These are phyloP conservation scores for Didymodactylos carnosus DNA, from an alignment of 2,888 invertebrate genomes.

Conservation along the genomic window DNA sequence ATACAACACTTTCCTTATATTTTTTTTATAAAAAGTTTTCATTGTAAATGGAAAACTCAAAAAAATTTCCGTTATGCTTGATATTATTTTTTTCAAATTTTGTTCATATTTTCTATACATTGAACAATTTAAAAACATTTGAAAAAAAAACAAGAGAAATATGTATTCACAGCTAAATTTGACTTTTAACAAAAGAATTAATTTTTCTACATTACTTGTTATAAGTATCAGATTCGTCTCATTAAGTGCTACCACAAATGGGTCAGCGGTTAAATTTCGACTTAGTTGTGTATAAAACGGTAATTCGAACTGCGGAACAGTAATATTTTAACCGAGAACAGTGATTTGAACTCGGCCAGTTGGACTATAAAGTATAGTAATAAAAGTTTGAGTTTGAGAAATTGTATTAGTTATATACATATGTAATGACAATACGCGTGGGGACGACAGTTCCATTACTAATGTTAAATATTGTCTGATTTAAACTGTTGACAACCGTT, in stretches of 20 bases:
- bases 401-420: too few relatives aligned
- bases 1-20: too few relatives aligned
- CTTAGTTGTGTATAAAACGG: background rate
- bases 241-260: background rate
- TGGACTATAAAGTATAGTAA: background rate
- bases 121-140: too few relatives aligned
- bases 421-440: background rate
- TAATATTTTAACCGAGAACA: background rate
- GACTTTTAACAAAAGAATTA: background rate
- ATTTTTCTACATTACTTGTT: too few relatives aligned
- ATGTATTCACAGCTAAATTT: background rate
- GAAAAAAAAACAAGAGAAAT: background rate
- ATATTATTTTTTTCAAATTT: too few relatives aligned
- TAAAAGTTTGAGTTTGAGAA: too few relatives aligned
- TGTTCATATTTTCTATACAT: too few relatives aligned
- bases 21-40: too few relatives aligned
- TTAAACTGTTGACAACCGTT: background rate
- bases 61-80: too few relatives aligned
- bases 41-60: too few relatives aligned
- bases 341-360: background rate
- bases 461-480: background rate
- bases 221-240: background rate
- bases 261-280: background rate
- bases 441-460: background rate
- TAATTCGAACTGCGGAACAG: background rate